phyloP scores from a whole-genome alignment of 2,888 invertebrate species.

The Atherix ibis region DNA sequence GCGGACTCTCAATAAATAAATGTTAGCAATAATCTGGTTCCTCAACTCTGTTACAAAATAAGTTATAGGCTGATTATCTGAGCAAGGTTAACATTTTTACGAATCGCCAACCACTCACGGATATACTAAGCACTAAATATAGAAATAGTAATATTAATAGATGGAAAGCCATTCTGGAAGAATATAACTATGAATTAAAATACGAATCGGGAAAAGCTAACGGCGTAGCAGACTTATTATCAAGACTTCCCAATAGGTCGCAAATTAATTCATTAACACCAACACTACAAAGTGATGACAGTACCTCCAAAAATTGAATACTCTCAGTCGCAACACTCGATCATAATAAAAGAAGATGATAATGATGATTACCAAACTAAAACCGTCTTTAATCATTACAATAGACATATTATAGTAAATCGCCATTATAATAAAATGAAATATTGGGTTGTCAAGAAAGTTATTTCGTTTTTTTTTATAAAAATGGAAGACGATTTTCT shows the following conservation, averaged over 20 bases:
- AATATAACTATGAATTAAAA: constrained; percentile 3
- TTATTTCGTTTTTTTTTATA: too few species aligned
- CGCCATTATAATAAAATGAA: too few species aligned
- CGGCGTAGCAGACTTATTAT: constrained; percentile 9
- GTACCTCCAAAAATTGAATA: not conserved
- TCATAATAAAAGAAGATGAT: too few species aligned
- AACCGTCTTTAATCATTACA: too few species aligned
- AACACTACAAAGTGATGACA: constrained; percentile 1
- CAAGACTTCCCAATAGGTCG: constrained; percentile 3
- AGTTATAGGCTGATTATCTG: not conserved
- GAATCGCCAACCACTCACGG: constrained; percentile 6
- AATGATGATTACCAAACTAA: too few species aligned
- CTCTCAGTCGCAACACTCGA: not conserved
- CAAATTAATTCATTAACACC: not conserved
- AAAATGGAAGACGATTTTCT: too few species aligned
- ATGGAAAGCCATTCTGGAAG: constrained; percentile 11
- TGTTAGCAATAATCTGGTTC: not conserved
- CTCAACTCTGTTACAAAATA: not conserved
- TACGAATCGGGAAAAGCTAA: constrained; percentile 9
- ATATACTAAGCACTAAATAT: constrained; percentile 12
- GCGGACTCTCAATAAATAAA: not conserved
- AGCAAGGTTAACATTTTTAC: not conserved
- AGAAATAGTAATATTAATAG: constrained; percentile 12
- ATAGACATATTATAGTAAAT: too few species aligned
- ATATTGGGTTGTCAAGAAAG: too few species aligned